Percentiles rank a stretch among this genome's conserved stretches.
These are phyloP conservation scores for Lates calcarifer DNA, from an alignment of 2,113 vertebrate genomes.

Conservation along the genomic window DNA sequence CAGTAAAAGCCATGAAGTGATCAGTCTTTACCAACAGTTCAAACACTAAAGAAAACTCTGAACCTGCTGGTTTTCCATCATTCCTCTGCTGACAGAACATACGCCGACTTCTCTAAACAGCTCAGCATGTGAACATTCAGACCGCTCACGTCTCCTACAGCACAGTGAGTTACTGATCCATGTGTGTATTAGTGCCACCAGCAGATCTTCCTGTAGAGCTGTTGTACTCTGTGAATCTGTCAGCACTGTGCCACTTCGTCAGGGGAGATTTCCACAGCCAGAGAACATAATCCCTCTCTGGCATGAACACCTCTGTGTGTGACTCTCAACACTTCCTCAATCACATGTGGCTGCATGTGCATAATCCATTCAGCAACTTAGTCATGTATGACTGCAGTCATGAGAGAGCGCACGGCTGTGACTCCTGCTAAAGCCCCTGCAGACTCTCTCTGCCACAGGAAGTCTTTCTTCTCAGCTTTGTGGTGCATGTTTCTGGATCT, in stretches of 20 bases:
- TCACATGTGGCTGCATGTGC: conserved; percentile 43
- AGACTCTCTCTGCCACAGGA: neutral
- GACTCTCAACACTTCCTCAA: conserved; percentile 27
- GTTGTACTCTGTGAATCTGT: conserved; percentile 16
- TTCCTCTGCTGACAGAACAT: neutral
- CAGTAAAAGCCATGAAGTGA: neutral
- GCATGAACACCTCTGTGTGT: conserved; percentile 32
- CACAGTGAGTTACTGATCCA: conserved; percentile 6
- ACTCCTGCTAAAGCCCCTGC: conserved; percentile 6
- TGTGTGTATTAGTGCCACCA: conserved; percentile 2
- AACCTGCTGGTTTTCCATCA: neutral
- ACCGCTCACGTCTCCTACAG: neutral
- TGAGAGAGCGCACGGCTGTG: neutral
- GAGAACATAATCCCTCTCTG: conserved; percentile 59
- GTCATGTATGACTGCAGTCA: conserved; percentile 47
- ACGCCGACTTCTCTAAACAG: neutral
- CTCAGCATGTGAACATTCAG: neutral
- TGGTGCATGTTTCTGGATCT: conserved; percentile 45
- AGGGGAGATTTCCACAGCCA: conserved; percentile 42
- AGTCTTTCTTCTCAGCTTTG: conserved; percentile 19
- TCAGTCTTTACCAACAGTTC: too few species aligned
- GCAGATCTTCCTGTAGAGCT: conserved; percentile 11
- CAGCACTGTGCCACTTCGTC: conserved; percentile 33
- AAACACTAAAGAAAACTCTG: neutral
- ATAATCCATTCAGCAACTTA: conserved; percentile 42